These are phyloP conservation scores for Barypeithes pellucidus DNA, from an alignment of 2,888 invertebrate genomes.

Conservation along the genomic window DNA sequence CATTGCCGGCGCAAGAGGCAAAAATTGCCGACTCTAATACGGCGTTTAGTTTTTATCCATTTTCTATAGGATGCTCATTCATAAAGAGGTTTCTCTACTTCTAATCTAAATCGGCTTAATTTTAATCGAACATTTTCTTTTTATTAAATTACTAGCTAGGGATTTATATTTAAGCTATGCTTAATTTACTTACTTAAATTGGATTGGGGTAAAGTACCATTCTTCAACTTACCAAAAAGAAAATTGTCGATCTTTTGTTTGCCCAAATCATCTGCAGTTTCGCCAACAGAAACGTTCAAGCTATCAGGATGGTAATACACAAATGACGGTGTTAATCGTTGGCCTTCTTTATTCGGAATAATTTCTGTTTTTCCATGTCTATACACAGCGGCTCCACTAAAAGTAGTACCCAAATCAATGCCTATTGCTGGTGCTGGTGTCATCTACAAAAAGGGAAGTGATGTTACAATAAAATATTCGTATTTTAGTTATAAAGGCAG, in stretches of 20 bases:
- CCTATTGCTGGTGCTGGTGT: constrained; percentile 41
- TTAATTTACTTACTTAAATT: neutral
- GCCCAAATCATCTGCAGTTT: constrained; percentile 38
- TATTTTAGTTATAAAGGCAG: no score
- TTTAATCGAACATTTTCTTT: no score
- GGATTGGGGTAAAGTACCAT: no score
- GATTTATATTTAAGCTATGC: no score
- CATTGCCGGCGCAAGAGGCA: no score
- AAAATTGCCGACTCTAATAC: no score
- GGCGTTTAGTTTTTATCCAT: no score
- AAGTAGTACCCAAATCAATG: constrained; percentile 53
- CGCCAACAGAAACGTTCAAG: constrained; percentile 44
- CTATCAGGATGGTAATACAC: constrained; percentile 45
- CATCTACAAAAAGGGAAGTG: neutral
- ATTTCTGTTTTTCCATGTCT: constrained; percentile 37
- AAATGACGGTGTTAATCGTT: constrained; percentile 45
- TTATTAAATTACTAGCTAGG: no score
- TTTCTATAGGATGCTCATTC: no score
- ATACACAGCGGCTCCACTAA: constrained; percentile 46
- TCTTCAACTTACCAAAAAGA: constrained; percentile 33
- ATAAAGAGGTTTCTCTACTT: no score
- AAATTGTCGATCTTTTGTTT: constrained; percentile 30
- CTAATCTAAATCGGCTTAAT: no score
- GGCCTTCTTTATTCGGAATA: constrained; percentile 43
- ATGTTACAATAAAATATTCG: no score